Evolutionary conservation across 2,113 vertebrate genomes (phyloP), one percentile per base, ranked within the genome.

Genomic region (Stomatorhinus ivindoensis): DNA sequence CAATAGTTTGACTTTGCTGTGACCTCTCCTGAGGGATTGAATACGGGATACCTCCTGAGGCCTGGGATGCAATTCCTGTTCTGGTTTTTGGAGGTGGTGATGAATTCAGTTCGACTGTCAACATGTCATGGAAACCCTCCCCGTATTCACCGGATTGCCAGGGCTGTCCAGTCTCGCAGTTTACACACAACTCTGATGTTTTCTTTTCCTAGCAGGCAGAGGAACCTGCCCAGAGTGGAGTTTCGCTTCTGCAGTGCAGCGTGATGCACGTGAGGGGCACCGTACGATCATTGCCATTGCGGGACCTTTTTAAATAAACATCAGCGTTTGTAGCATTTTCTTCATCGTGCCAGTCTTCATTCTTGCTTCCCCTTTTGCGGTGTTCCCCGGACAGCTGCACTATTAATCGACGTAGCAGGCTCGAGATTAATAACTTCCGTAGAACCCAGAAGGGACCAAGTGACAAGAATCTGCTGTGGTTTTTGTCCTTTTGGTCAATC

Each of bases 401-500:
- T 3, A 46, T 82, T 69, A 21, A 88, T 10, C 15, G 15, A 46
- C 31, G 3, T 44, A 58, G 55, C 46, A 48, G 6, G 24, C 61
- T 65, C 17, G 35, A 69, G 42, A 69, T 69, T 87, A 53, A 87
- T 87, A 35, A 39, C 31, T 27, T 53, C 50, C 85, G 31, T 86
- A 31, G 27, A 31, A 31, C 50, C 31, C 48, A 87, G 10, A 35
- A 35, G 48, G 48, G 15, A 35, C 13, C 47, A 21, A 53, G 85
- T 39, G 24, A 53, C 47, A 31, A 50, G 61, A 27, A 35, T 87
- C 27, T 87, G 48, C 85, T 39, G 31, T 55, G 50, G 15, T 53
- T 87, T 87, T 51, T 87, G 85, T 87, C 85, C 85, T 87, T 39
- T 87, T 53, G 85, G n/a, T 80, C 48, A 53, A 55, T 13, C 85